These are phyloP conservation scores for Limnephilus marmoratus DNA, from an alignment of 2,888 invertebrate species.

Conservation along the genomic window DNA sequence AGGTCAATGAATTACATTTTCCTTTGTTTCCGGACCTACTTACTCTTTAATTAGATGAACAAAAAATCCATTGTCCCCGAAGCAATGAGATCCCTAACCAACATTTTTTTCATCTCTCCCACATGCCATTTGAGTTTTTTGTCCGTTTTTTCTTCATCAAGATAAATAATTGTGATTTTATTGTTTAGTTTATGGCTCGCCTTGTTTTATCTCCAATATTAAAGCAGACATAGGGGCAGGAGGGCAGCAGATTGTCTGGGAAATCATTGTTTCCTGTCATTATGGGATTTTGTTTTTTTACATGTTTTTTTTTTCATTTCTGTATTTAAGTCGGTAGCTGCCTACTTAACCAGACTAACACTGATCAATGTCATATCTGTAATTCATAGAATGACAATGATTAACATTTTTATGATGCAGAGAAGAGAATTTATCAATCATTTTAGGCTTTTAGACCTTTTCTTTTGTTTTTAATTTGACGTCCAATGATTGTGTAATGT, in stretches of 20 bases:
- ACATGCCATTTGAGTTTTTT: constrained; percentile 33
- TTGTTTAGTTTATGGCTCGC: constrained; percentile 63
- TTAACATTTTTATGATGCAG: too few species aligned
- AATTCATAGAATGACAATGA: too few species aligned
- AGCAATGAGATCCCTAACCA: neutral
- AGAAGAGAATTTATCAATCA: too few species aligned
- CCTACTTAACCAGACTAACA: neutral
- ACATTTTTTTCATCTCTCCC: constrained; percentile 34
- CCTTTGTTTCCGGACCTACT: neutral
- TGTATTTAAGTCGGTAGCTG: neutral
- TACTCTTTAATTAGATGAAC: neutral
- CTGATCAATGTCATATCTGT: neutral
- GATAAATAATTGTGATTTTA: constrained; percentile 66
- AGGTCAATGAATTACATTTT: neutral
- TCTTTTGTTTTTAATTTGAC: too few species aligned
- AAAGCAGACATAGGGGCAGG: constrained; percentile 60
- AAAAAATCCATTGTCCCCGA: neutral
- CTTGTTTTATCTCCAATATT: constrained; percentile 57
- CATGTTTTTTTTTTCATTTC: neutral
- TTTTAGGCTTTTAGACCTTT: too few species aligned
- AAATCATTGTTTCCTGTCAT: constrained; percentile 34
- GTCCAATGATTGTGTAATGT: too few species aligned
- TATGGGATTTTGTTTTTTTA: constrained; percentile 5
- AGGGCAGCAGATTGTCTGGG: constrained; percentile 59
- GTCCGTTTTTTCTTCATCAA: constrained; percentile 58